These are phyloP conservation scores for Onchidella celtica DNA, from an alignment of 2,888 invertebrate species.

Conservation along the genomic window DNA sequence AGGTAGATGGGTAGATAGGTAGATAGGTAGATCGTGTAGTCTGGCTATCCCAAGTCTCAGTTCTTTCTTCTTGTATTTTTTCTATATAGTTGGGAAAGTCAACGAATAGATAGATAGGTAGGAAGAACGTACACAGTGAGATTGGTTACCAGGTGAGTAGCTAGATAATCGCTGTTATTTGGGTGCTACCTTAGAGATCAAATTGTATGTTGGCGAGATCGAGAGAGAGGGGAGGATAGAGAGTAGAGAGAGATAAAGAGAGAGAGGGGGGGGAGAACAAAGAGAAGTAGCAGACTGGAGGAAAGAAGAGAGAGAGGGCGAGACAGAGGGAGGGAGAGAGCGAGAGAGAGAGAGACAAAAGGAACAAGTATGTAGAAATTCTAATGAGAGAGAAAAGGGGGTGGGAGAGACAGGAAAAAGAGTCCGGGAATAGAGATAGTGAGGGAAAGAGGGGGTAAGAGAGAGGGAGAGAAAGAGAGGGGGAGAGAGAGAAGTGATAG, in stretches of 20 bases:
- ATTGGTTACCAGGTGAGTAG: too few relatives aligned
- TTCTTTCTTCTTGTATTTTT: too few relatives aligned
- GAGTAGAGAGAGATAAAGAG: slow-evolving; percentile 20
- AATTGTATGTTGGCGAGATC: background rate
- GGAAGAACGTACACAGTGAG: too few relatives aligned
- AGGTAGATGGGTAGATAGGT: too few relatives aligned
- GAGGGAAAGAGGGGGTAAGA: background rate
- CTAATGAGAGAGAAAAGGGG: background rate
- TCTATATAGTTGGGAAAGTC: too few relatives aligned
- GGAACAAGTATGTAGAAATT: slow-evolving; percentile 2
- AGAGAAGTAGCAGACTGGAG: too few relatives aligned
- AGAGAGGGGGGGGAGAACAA: background rate
- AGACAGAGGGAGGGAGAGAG: background rate
- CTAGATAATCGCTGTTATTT: too few relatives aligned
- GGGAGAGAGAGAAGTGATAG: background rate
- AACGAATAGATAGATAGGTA: too few relatives aligned
- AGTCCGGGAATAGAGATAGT: background rate
- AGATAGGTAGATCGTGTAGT: too few relatives aligned
- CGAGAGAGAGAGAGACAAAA: background rate
- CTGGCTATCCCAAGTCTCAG: too few relatives aligned
- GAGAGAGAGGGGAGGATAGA: background rate
- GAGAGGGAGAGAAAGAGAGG: background rate
- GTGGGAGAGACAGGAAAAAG: background rate
- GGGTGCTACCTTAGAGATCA: too few relatives aligned
- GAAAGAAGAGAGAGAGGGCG: background rate